These are phyloP conservation scores for Malurus alboscapulatus DNA, from an alignment of 2,113 vertebrate genomes.

Conservation along the genomic window DNA sequence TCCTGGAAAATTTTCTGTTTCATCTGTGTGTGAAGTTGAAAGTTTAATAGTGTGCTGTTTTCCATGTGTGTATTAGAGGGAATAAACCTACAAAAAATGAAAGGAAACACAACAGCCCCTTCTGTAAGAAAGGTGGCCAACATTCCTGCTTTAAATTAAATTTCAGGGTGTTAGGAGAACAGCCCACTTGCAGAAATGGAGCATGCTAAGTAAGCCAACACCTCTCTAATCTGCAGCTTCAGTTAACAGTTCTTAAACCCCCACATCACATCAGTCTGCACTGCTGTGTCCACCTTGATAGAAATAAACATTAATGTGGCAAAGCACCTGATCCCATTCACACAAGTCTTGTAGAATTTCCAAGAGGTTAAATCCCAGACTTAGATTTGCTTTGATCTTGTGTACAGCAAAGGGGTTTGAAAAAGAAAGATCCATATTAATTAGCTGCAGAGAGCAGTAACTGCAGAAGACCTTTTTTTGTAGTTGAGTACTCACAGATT, in stretches of 20 bases:
- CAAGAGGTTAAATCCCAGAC: neutral
- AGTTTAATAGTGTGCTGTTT: neutral
- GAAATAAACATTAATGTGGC: neutral
- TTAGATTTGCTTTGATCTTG: constrained; percentile 1
- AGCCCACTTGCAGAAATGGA: neutral
- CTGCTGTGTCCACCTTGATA: neutral
- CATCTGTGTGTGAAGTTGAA: neutral
- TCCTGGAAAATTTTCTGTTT: neutral
- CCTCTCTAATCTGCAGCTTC: neutral
- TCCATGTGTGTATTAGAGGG: neutral
- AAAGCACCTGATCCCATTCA: neutral
- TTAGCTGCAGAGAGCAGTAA: neutral
- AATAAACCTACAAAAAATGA: neutral
- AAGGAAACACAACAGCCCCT: neutral
- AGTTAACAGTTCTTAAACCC: neutral
- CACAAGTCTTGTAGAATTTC: neutral
- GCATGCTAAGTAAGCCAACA: neutral
- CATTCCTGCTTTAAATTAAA: neutral
- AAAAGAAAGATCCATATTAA: neutral
- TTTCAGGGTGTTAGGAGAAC: neutral
- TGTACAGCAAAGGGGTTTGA: neutral
- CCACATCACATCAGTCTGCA: neutral
- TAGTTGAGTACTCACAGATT: neutral
- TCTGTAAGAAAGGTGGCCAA: neutral
- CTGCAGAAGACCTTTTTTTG: neutral